These are phyloP conservation scores for Falco naumanni DNA, from an alignment of 2,797 vertebrate species.

Conservation along the genomic window DNA sequence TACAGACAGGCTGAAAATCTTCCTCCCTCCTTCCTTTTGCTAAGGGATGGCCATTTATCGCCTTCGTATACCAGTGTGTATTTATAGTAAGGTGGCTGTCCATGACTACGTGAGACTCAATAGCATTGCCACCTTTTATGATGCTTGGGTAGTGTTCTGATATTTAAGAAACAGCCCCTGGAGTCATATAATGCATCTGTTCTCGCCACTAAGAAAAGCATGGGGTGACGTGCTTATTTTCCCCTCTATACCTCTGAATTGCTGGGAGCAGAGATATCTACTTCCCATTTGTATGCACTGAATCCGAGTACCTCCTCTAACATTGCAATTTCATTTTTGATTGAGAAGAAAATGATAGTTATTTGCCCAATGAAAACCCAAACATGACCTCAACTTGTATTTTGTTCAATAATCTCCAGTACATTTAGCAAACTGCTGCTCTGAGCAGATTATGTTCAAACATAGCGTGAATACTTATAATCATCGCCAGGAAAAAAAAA, in stretches of 20 bases:
- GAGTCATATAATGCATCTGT: not conserved
- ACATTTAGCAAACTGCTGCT: conserved; percentile 22
- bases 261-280: not conserved
- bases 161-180: not conserved
- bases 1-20: not conserved
- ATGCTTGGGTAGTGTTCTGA: not conserved
- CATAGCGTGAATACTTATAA: not conserved
- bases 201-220: not conserved
- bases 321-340: not conserved
- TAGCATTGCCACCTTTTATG: not conserved
- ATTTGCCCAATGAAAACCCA: not conserved
- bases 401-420: conserved; percentile 6
- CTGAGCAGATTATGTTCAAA: not conserved
- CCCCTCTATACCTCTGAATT: not conserved
- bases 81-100: not conserved
- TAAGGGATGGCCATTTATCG: not conserved
- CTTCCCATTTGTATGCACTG: not conserved
- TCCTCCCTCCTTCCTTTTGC: not conserved
- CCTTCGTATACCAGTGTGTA: accelerated
- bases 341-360: conserved; percentile 11
- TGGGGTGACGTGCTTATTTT: not conserved
- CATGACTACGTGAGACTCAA: not conserved
- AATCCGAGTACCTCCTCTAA: not conserved
- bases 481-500: not conserved
- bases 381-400: not conserved